A percentile compares a stretch with the other conserved stretches of the same genome.
phyloP scores from a whole-genome alignment of 1,140 invertebrate genomes.

The Calliphora vicina region DNA sequence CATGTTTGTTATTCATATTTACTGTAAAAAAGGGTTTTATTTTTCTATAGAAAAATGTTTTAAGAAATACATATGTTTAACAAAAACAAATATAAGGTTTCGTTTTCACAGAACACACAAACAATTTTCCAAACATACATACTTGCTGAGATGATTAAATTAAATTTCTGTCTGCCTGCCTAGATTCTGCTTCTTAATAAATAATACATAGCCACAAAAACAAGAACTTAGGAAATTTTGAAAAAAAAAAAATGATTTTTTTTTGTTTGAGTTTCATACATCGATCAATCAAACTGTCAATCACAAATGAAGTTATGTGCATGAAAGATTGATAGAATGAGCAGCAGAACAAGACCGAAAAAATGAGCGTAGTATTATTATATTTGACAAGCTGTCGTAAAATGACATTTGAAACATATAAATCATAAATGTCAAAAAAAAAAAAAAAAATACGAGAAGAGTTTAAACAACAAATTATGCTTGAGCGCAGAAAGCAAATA shows the following conservation, averaged over 20 bases:
- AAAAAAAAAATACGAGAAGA: too few species aligned
- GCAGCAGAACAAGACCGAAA: too few species aligned
- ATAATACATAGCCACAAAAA: not conserved
- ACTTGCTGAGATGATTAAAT: not conserved
- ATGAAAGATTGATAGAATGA: not conserved
- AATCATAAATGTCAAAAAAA: not conserved
- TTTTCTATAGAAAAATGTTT: not conserved
- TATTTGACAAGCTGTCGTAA: conserved; percentile 9
- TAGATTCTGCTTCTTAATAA: not conserved
- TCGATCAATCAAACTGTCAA: not conserved
- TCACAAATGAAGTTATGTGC: not conserved
- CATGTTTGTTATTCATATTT: not conserved
- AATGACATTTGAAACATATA: not conserved
- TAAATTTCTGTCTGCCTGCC: not conserved
- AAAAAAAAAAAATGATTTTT: not conserved
- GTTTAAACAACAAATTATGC: too few species aligned
- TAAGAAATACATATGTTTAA: not conserved
- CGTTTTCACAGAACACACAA: not conserved
- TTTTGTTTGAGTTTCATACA: not conserved
- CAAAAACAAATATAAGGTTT: not conserved
- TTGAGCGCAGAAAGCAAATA: too few species aligned
- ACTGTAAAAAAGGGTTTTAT: not conserved
- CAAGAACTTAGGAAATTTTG: too few species aligned
- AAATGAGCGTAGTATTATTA: not conserved
- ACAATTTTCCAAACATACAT: too few species aligned